Evolutionary conservation across 2,888 invertebrate genomes (phyloP), one percentile per base, ranked within the genome.

Genomic region (Trichogramma dendrolimi): DNA sequence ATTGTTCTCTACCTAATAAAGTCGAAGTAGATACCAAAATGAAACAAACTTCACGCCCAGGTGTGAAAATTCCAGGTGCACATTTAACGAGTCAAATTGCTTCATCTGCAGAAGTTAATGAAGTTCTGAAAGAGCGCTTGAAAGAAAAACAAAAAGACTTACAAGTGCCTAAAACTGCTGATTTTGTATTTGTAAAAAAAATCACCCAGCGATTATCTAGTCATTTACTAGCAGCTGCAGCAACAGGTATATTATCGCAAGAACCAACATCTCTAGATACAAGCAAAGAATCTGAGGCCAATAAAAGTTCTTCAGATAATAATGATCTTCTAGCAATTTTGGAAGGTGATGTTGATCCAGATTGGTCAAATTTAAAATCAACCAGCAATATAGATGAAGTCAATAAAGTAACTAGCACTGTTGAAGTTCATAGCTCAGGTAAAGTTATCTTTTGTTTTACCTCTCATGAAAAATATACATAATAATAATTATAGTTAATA

Each of bases 281-380:
- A 8, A 57, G 54, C 58, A 67, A 64, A 4, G 61, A 41, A 40
- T 64, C 68, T 27, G 64, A 55, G 38, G 57, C 27, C 4, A 51
- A 44, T 11, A 56, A 55, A 43, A 11, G 48, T 1, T n/a, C 44
- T 5, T 40, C 64, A 60, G 81, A 83, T 67, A 81, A 84, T 69
- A 82, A 82, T 11, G 85, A 85, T 67, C 71, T 85, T 39, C 71
- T 85, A 10, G 83, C 84, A 1, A 84, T 85, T 67, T 73, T 85
- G 11, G 84, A 85, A 72, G 84, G 84, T 42, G 83, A 83, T 49
- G 82, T 79, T 6, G 83, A 81, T 67, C 78, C 78, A 2, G 79
- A 79, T 55, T 79, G 79, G 78, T 76, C 78, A 0, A 75, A 79
- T 62, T 68, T 79, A 6, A 75, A 77, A 58, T 69, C 74, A 4